phyloP scores from a whole-genome alignment of 2,797 vertebrate species.

The Loris lydekkerianus region DNA sequence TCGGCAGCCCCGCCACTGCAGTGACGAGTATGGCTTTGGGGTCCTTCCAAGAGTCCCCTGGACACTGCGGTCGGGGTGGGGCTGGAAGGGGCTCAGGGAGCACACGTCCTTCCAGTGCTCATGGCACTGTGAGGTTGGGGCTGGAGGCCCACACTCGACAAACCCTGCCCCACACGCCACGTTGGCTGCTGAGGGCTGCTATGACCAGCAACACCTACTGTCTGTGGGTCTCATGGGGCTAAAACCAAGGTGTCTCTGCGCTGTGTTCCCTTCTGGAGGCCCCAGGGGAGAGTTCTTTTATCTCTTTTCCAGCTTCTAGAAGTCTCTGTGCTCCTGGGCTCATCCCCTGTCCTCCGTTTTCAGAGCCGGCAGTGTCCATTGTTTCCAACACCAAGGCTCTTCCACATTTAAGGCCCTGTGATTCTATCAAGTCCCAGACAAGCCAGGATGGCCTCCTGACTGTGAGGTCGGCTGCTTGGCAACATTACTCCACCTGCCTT shows the following conservation, averaged over 20 bases:
- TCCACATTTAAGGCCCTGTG: accelerated
- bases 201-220: accelerated
- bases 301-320: background rate
- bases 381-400: background rate
- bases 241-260: background rate
- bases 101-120: background rate
- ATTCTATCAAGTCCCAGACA: accelerated
- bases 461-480: background rate
- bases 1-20: background rate
- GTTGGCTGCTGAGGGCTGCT: background rate
- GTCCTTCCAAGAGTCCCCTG: background rate
- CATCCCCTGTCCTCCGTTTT: accelerated
- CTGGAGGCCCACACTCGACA: background rate
- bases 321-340: background rate
- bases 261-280: background rate
- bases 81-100: background rate
- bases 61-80: background rate
- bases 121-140: background rate
- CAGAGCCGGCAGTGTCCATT: accelerated
- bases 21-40: background rate
- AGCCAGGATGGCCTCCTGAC: background rate
- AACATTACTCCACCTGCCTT: background rate
- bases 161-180: accelerated
- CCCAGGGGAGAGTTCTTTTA: no score
- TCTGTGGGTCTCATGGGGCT: accelerated